These are phyloP conservation scores for Metaphire vulgaris DNA, from an alignment of 1,140 invertebrate genomes.

Conservation along the genomic window DNA sequence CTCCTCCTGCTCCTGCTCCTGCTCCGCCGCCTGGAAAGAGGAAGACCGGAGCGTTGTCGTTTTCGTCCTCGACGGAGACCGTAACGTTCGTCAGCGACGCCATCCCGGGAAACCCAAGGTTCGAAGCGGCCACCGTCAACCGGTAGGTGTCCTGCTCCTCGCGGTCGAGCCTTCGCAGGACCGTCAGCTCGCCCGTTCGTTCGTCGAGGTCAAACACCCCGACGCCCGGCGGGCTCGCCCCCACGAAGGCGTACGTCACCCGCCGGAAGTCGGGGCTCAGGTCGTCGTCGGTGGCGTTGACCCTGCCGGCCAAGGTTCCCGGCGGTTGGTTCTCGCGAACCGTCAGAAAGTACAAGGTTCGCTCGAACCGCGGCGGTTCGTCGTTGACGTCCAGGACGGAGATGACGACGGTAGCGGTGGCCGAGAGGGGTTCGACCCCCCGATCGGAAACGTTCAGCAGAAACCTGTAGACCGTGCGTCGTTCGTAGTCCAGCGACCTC, in stretches of 20 bases:
- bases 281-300: slow-evolving; percentile 11
- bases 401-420: slow-evolving; percentile 6
- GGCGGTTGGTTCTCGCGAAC: neutral
- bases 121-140: slow-evolving; percentile 11
- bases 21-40: slow-evolving; percentile 36
- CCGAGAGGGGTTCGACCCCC: neutral
- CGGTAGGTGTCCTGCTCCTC: slow-evolving; percentile 11
- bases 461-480: slow-evolving; percentile 5
- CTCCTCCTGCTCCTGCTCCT: no score
- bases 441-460: neutral
- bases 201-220: neutral
- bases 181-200: neutral
- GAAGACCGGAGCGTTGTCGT: slow-evolving; percentile 46
- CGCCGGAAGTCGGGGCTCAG: neutral
- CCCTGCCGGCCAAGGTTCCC: neutral
- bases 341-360: slow-evolving; percentile 3
- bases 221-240: no score
- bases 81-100: slow-evolving; percentile 32
- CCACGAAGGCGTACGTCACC: neutral
- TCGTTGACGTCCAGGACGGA: slow-evolving; percentile 15
- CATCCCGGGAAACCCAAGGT: neutral
- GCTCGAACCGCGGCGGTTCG: slow-evolving; percentile 6
- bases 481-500: no score
- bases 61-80: slow-evolving; percentile 40
- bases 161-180: neutral